Conservation (phyloP, 2,113 vertebrate genomes). For the Periophthalmodon schlosseri region DNA sequence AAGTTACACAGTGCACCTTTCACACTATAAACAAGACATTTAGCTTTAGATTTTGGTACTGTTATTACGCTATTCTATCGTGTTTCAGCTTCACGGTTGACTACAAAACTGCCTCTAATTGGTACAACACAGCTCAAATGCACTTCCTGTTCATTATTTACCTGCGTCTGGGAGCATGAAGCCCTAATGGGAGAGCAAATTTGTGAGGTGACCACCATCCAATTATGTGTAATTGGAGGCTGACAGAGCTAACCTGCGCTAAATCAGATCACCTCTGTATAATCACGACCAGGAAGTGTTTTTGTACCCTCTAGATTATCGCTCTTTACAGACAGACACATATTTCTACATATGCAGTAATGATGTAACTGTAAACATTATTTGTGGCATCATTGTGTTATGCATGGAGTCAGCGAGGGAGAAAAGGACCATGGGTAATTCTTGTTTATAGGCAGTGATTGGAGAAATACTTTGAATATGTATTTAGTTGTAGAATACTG, state of each 20-base stretch:
- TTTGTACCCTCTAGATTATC: slow-evolving; percentile 23
- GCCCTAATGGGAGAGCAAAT: slow-evolving; percentile 68
- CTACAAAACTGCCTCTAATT: slow-evolving; percentile 51
- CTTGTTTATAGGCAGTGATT: no score
- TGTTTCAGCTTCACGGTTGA: background rate
- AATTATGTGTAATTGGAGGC: slow-evolving; percentile 72
- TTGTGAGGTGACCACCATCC: slow-evolving; percentile 67
- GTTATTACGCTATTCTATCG: background rate
- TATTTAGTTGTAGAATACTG: no score
- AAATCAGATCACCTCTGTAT: slow-evolving; percentile 36
- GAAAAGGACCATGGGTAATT: background rate
- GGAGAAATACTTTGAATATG: no score
- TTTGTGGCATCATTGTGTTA: background rate
- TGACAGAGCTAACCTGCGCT: slow-evolving; percentile 59
- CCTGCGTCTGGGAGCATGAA: slow-evolving; percentile 57
- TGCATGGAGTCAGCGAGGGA: background rate
- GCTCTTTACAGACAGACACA: slow-evolving; percentile 3
- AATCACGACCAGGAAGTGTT: slow-evolving; percentile 26
- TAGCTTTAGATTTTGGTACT: background rate
- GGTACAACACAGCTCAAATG: slow-evolving; percentile 62
- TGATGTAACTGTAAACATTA: slow-evolving; percentile 49
- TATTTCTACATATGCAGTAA: background rate
- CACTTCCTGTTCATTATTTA: slow-evolving; percentile 71
- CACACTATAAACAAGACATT: background rate
- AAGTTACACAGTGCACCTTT: no score